Conservation (phyloP, 1,140 invertebrate species). For the Drosophila repletoides region DNA sequence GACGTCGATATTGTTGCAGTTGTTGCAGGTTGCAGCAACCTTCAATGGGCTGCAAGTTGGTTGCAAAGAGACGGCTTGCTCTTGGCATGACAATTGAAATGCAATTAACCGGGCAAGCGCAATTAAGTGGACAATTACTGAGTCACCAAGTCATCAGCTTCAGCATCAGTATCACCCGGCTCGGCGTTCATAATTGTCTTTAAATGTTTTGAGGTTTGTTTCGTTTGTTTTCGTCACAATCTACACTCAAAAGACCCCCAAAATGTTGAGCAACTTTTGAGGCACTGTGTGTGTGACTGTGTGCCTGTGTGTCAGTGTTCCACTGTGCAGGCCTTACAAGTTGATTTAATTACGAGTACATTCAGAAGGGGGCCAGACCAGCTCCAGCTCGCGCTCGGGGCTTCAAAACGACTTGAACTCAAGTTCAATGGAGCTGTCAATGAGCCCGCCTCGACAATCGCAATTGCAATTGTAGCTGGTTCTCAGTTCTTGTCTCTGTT, state of each 20-base stretch:
- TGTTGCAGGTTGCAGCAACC: conserved; percentile 42
- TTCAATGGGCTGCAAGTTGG: conserved; percentile 53
- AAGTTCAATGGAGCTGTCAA: conserved; percentile 67
- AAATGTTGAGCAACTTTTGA: conserved; percentile 22
- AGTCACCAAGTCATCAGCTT: conserved; percentile 56
- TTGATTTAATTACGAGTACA: conserved; percentile 39
- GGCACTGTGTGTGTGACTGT: background rate
- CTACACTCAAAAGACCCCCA: background rate
- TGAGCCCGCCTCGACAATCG: conserved; percentile 29
- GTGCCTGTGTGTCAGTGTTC: too few species aligned
- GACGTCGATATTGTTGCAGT: conserved; percentile 9
- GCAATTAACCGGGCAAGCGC: conserved; percentile 75
- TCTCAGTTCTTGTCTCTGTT: background rate
- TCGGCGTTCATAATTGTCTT: conserved; percentile 59
- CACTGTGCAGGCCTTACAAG: conserved; percentile 20
- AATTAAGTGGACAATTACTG: conserved; percentile 72
- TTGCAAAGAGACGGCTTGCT: conserved; percentile 21
- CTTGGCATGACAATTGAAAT: conserved; percentile 77
- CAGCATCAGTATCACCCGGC: conserved; percentile 17
- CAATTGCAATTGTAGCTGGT: background rate
- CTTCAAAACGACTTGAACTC: conserved; percentile 57
- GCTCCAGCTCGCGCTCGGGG: conserved; percentile 3
- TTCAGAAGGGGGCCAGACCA: conserved; percentile 40
- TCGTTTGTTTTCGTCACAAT: conserved; percentile 14
- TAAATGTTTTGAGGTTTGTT: conserved; percentile 39